Percentiles rank a stretch among this genome's conserved stretches.
Evolutionary conservation across 35 echinoderm and acorn worm species (phyloP).

Genomic region (Strongylocentrotus purpuratus): DNA sequence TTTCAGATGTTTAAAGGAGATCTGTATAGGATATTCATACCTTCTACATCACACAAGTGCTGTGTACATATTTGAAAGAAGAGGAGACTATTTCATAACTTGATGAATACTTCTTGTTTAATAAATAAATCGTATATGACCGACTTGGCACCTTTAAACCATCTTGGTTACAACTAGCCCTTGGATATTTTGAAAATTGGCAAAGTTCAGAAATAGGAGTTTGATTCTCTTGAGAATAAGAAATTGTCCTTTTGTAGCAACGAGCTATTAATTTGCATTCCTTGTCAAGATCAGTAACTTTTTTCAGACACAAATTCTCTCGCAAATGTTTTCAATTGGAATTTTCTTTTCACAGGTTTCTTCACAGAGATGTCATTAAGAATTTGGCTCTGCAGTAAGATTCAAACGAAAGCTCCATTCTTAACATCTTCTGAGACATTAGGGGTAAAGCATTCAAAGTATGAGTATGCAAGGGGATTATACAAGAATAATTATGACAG

Average conservation of each 20-base stretch:
- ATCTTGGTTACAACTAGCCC: slow-evolving; percentile 27
- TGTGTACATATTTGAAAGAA: background rate
- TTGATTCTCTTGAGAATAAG: background rate
- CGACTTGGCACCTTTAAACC: background rate
- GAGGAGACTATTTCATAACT: slow-evolving; percentile 8
- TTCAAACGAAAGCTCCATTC: slow-evolving; percentile 36
- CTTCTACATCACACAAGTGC: slow-evolving; percentile 19
- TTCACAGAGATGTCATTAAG: slow-evolving; percentile 33
- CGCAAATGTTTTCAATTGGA: slow-evolving; percentile 56
- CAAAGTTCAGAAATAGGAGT: slow-evolving; percentile 18
- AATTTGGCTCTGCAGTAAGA: slow-evolving; percentile 16
- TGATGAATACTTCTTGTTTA: background rate
- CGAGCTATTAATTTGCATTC: background rate
- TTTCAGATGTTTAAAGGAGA: slow-evolving; percentile 27
- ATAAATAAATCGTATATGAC: slow-evolving; percentile 1
- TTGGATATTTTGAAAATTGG: slow-evolving; percentile 24
- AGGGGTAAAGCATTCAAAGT: slow-evolving; percentile 17
- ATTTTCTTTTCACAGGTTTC: slow-evolving; percentile 41
- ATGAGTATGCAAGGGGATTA: slow-evolving; percentile 27
- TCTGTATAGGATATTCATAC: slow-evolving; percentile 31
- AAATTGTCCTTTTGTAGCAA: slow-evolving; percentile 1
- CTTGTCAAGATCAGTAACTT: slow-evolving; percentile 28
- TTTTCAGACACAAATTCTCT: slow-evolving; percentile 10
- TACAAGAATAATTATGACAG: background rate
- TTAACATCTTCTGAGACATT: background rate